phyloP scores from a whole-genome alignment of 2,113 vertebrate genomes.

The Lepidothrix coronata region DNA sequence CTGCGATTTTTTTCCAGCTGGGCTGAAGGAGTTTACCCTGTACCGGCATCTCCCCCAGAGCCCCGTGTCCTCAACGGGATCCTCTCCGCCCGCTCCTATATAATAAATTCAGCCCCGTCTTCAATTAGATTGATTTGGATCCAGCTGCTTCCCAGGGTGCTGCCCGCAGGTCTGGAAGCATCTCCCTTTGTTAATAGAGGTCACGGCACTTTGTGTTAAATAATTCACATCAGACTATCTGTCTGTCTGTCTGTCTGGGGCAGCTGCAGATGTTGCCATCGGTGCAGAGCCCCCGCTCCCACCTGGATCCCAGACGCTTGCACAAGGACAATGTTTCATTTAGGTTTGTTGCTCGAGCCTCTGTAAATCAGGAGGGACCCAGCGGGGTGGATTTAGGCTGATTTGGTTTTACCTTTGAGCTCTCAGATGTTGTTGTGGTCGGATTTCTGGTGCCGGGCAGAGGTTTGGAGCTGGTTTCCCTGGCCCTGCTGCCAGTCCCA shows the following conservation, averaged over 20 bases:
- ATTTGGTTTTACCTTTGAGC: neutral
- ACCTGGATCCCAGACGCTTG: neutral
- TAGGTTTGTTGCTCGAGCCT: neutral
- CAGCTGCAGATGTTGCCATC: conserved; percentile 84
- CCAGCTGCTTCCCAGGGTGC: conserved; percentile 80
- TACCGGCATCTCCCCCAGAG: conserved; percentile 54
- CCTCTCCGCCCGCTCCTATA: conserved; percentile 37
- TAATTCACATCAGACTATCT: conserved; percentile 85
- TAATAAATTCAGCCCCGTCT: conserved; percentile 77
- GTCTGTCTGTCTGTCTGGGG: conserved; percentile 65
- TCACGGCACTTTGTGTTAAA: conserved; percentile 85
- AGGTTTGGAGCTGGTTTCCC: accelerated
- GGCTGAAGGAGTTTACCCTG: conserved; percentile 53
- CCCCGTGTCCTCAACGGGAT: conserved; percentile 64
- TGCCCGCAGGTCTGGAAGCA: conserved; percentile 78
- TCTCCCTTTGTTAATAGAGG: conserved; percentile 80
- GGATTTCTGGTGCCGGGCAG: neutral
- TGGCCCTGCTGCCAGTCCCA: accelerated
- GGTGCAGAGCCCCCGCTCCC: neutral
- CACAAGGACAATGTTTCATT: neutral
- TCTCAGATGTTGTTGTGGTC: accelerated
- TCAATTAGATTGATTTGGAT: conserved; percentile 69
- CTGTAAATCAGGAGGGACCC: neutral
- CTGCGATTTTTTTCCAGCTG: conserved; percentile 62
- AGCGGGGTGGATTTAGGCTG: accelerated